These are phyloP conservation scores for Trichopoda pennipes DNA, from an alignment of 2,888 invertebrate species.

Conservation along the genomic window DNA sequence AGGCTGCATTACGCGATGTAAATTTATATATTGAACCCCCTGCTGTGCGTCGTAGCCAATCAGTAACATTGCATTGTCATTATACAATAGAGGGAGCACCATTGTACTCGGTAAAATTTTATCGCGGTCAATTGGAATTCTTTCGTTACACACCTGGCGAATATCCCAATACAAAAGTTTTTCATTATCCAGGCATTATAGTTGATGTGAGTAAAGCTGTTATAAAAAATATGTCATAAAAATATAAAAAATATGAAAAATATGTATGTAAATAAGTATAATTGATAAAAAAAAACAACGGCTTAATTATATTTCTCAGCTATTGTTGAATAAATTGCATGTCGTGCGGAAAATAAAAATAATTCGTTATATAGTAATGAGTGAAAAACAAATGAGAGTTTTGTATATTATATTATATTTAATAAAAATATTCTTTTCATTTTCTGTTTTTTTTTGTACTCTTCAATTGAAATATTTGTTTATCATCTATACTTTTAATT, in stretches of 20 bases:
- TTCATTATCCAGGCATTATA: conserved; percentile 85
- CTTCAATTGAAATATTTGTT: too few relatives aligned
- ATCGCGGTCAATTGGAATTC: conserved; percentile 86
- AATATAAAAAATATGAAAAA: background rate
- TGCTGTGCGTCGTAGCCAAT: conserved; percentile 84
- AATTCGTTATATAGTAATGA: background rate
- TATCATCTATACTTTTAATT: conserved; percentile 7
- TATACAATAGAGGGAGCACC: conserved; percentile 86
- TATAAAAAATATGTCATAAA: conserved; percentile 55
- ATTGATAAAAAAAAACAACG: too few relatives aligned
- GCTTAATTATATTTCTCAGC: background rate
- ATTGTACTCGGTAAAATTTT: conserved; percentile 87
- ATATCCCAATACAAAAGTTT: conserved; percentile 85
- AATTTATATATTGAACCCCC: conserved; percentile 83
- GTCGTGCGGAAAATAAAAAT: background rate
- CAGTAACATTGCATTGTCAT: conserved; percentile 83
- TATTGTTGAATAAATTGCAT: background rate
- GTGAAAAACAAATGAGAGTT: too few relatives aligned
- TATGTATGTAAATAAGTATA: too few relatives aligned
- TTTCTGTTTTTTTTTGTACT: conserved; percentile 41
- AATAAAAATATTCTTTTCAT: background rate
- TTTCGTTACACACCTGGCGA: conserved; percentile 86
- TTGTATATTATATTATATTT: background rate
- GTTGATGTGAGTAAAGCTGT: conserved; percentile 84
- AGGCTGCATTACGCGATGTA: conserved; percentile 81